A percentile compares a stretch with the other conserved stretches of the same genome.
Conservation (phyloP, 1,140 invertebrate genomes). For the Potamilus streckersoni region DNA sequence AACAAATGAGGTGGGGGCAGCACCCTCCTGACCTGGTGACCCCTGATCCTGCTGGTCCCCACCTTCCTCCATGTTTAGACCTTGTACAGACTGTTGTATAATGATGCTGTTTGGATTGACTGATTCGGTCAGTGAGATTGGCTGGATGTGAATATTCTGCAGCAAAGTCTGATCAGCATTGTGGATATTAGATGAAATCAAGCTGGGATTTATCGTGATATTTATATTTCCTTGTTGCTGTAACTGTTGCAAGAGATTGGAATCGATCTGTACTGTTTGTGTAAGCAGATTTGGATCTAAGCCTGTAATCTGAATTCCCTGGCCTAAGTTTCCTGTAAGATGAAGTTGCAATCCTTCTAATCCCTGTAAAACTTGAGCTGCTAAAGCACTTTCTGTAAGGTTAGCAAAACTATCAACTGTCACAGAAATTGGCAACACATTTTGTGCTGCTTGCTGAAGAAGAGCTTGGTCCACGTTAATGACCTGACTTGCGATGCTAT, state of each 20-base stretch:
- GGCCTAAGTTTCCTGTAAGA: constrained; percentile 61
- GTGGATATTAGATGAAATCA: constrained; percentile 29
- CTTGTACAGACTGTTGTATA: constrained; percentile 42
- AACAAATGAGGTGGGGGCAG: constrained; percentile 37
- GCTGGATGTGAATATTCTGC: constrained; percentile 45
- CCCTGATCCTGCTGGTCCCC: constrained; percentile 16
- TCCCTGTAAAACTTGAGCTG: constrained; percentile 51
- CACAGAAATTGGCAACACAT: constrained; percentile 59
- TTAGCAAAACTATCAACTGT: constrained; percentile 44
- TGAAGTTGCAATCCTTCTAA: constrained; percentile 65
- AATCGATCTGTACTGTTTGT: constrained; percentile 69
- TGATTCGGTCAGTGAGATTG: constrained; percentile 36
- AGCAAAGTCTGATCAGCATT: constrained; percentile 48
- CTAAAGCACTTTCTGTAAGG: constrained; percentile 45
- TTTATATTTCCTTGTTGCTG: constrained; percentile 68
- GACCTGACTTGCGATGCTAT: constrained; percentile 47
- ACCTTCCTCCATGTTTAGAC: constrained; percentile 35
- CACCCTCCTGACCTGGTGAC: constrained; percentile 17
- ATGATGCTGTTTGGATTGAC: constrained; percentile 61
- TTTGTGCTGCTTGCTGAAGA: constrained; percentile 39
- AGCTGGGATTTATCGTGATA: constrained; percentile 63
- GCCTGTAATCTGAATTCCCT: constrained; percentile 67
- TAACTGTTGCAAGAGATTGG: constrained; percentile 68
- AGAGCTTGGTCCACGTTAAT: constrained; percentile 60
- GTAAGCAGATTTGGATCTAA: constrained; percentile 65